Evolutionary conservation across 2,797 vertebrate genomes (phyloP).

Genomic region (Myoxocephalus aenaeus): DNA sequence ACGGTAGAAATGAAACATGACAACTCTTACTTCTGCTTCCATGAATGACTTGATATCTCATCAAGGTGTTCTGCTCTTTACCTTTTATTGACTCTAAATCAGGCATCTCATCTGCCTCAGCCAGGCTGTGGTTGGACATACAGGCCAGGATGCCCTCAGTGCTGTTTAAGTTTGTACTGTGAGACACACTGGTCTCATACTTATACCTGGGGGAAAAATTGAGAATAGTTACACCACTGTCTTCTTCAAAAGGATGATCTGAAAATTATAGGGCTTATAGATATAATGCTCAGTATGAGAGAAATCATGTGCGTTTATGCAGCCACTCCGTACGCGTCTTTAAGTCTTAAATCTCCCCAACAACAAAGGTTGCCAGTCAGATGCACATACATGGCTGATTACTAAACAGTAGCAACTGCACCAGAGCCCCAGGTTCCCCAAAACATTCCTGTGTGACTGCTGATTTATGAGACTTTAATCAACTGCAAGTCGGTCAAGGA

Average conservation of each 20-base stretch:
- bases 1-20: neutral
- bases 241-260: neutral
- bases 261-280: neutral
- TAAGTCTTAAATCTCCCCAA: neutral
- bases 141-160: conserved; percentile 78
- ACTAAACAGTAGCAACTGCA: neutral
- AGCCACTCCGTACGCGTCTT: neutral
- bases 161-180: conserved; percentile 63
- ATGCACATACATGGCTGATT: neutral
- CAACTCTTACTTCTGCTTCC: neutral
- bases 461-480: neutral
- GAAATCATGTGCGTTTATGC: neutral
- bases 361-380: neutral
- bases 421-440: too few species aligned
- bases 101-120: conserved; percentile 12
- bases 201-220: conserved; percentile 75
- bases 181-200: conserved; percentile 84
- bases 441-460: neutral
- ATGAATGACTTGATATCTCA: neutral
- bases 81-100: conserved; percentile 61
- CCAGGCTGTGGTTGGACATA: conserved; percentile 65
- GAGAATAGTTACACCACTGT: neutral
- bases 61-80: conserved; percentile 17
- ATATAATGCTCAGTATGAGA: neutral
- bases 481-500: neutral